Percentiles rank a stretch among this genome's conserved stretches.
Conservation (phyloP, 2,797 vertebrate genomes). For the Phyllotis vaccarum region DNA sequence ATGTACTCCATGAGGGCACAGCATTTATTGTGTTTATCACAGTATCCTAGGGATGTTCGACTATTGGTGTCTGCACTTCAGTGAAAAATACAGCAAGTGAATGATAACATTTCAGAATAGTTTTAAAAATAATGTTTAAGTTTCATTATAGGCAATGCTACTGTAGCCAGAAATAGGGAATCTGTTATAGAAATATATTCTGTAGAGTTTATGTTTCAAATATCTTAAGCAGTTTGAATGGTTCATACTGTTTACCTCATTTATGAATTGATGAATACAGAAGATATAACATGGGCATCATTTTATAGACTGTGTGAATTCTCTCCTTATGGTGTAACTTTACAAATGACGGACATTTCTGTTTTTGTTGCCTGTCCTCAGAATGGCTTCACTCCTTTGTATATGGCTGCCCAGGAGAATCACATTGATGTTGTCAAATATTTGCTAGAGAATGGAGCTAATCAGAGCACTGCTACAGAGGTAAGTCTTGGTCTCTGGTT, state of each 20-base stretch:
- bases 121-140: conserved; percentile 6
- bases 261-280: neutral
- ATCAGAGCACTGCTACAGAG: conserved; percentile 99
- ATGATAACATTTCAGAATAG: neutral
- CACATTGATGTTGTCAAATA: conserved; percentile 98
- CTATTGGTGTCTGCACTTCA: neutral
- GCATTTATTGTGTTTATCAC: neutral
- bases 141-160: neutral
- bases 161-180: neutral
- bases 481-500: conserved; percentile 81
- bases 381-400: conserved; percentile 99
- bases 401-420: conserved; percentile 99
- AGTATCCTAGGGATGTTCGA: neutral
- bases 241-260: neutral
- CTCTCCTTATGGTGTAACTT: neutral
- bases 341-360: neutral
- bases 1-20: neutral
- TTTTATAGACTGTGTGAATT: neutral
- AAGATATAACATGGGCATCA: neutral
- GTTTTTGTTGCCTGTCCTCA: conserved; percentile 82
- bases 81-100: neutral
- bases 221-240: neutral
- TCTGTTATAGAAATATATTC: no score
- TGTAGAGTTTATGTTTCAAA: no score
- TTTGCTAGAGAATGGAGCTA: conserved; percentile 97